Evolutionary conservation across 2,113 vertebrate species (phyloP).

Genomic region (Syngnathus floridae): DNA sequence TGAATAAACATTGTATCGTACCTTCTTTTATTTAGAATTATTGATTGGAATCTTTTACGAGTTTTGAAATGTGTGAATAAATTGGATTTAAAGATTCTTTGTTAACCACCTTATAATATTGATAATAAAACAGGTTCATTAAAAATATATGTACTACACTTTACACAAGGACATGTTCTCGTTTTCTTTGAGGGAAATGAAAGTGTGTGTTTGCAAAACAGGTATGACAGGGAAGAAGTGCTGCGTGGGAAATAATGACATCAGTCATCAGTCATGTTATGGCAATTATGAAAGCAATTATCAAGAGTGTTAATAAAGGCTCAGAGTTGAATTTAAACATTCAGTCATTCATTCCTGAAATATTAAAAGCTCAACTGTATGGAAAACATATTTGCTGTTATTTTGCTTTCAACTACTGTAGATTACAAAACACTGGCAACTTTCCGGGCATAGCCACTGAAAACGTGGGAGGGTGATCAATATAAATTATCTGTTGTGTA

Average conservation of each 20-base stretch:
- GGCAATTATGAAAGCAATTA: neutral
- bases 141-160: neutral
- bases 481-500: neutral
- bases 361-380: neutral
- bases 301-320: neutral
- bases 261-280: neutral
- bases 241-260: neutral
- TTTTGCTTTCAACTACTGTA: no score
- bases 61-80: neutral
- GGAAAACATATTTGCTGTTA: no score
- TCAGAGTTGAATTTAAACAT: neutral
- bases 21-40: neutral
- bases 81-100: neutral
- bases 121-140: neutral
- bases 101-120: neutral
- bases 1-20: slow-evolving; percentile 41
- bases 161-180: neutral
- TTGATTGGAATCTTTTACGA: neutral
- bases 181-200: neutral
- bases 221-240: neutral
- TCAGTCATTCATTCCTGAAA: neutral
- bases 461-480: neutral
- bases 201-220: neutral
- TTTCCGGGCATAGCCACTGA: no score
- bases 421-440: no score